phyloP scores from a whole-genome alignment of 2,797 vertebrate genomes.

The Manis crassicaudata region DNA sequence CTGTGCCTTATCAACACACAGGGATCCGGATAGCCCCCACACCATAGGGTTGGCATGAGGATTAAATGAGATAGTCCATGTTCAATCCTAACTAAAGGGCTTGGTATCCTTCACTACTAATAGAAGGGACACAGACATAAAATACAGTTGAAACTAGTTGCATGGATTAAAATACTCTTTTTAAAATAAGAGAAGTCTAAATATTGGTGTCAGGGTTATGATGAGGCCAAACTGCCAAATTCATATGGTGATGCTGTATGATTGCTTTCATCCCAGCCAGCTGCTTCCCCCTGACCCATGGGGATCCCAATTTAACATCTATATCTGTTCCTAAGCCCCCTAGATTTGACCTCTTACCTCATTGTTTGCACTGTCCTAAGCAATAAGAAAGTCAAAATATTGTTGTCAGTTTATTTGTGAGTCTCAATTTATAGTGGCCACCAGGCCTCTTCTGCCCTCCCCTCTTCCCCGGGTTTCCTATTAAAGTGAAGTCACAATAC shows the following conservation, averaged over 20 bases:
- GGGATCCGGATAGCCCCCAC: background rate
- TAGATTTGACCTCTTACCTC: background rate
- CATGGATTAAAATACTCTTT: background rate
- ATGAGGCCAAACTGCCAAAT: background rate
- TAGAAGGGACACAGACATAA: background rate
- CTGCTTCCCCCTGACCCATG: background rate
- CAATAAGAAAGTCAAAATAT: background rate
- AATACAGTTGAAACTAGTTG: background rate
- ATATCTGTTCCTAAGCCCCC: background rate
- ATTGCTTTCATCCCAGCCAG: background rate
- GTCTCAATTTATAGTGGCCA: background rate
- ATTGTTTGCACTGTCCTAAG: background rate
- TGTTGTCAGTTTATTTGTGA: background rate
- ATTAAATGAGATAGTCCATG: background rate
- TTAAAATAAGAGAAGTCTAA: background rate
- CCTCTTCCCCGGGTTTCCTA: background rate
- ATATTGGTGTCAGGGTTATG: background rate
- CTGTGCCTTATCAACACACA: background rate
- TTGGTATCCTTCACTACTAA: background rate
- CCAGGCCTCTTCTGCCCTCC: too few species aligned
- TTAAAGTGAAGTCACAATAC: background rate
- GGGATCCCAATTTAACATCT: background rate
- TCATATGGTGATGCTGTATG: background rate
- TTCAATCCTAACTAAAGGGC: background rate
- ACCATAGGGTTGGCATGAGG: background rate